Evolutionary conservation across 2,797 vertebrate genomes (phyloP), one percentile per base, ranked within the genome.

Genomic region (Chaetophractus vellerosus): DNA sequence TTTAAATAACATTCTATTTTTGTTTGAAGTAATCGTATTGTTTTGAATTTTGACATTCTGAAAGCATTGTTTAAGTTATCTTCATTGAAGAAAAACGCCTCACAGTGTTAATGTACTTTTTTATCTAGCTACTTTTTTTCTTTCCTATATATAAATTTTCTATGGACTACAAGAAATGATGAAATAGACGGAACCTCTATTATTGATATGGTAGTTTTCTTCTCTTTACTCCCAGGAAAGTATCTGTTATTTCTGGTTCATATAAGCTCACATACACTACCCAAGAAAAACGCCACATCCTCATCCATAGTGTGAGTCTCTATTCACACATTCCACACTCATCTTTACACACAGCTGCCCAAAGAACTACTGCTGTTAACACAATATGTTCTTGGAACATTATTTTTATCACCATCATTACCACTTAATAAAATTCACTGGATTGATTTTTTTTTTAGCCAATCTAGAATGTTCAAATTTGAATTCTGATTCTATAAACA

Each of bases 401-500:
- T 50, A 57, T 55, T 66, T 85, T 96, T 92, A 1, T 36, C 18
- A 28, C 2, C 18, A 50, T 18, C 41, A 72, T 26, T 81, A 38
- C 41, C 71, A 93, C 66, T 82, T 76, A 83, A n/a, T 75, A 33
- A 90, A 71, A 0, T 59, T 75, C 59, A 38, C 14, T 66, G 2
- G n/a, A 72, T 24, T 83, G 15, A 68, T 91, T 88, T 92, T 68
- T 80, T 84, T 84, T 63, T 71, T 91, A 26, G n/a, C 19, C 15
- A 92, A 52, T 3, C 82, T 68, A 6, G 31, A 82, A 59, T 4
- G 0, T 80, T 71, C 31, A 52, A 52, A 88, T 24, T 11, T 50
- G 57, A 90, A 52, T 86, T 55, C 52, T 55, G 52, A 52, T 75
- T 95, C n/a, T 59, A 9, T 59, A 95, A 81, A 55, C 14, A 91